phyloP scores from a whole-genome alignment of 1,140 invertebrate species.

The Zaprionus ornatus region DNA sequence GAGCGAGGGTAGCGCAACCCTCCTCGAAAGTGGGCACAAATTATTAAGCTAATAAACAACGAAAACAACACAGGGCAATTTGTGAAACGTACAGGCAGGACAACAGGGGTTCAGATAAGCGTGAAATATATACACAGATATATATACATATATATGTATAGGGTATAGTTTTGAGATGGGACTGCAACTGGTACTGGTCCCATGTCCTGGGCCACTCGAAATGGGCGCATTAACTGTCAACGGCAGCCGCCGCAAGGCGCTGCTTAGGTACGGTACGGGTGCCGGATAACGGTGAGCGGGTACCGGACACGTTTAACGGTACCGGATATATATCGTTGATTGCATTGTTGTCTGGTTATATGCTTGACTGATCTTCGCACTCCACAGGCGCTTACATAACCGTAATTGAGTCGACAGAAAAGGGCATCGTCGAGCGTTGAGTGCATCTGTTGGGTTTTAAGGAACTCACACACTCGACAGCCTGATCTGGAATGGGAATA shows the following conservation, averaged over 20 bases:
- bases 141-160: too few relatives aligned
- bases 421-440: conserved; percentile 16
- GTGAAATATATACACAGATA: conserved; percentile 52
- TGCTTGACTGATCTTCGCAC: conserved; percentile 71
- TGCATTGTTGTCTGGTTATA: conserved; percentile 56
- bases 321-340: conserved; percentile 45
- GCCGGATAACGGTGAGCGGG: conserved; percentile 5
- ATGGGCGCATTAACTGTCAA: conserved; percentile 67
- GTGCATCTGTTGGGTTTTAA: conserved; percentile 71
- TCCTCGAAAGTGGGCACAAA: conserved; percentile 63
- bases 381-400: conserved; percentile 63
- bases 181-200: not conserved
- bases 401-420: conserved; percentile 58
- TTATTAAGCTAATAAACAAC: conserved; percentile 78
- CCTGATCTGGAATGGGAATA: not conserved
- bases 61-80: conserved; percentile 61
- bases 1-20: conserved; percentile 3
- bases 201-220: conserved; percentile 48
- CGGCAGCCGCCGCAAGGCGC: conserved; percentile 52
- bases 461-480: conserved; percentile 30
- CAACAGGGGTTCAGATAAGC: conserved; percentile 61
- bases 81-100: conserved; percentile 28
- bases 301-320: conserved; percentile 8
- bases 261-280: conserved; percentile 14
- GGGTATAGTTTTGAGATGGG: not conserved